Conservation (phyloP, 2,888 invertebrate genomes). For the Apomyelois bistriatella region DNA sequence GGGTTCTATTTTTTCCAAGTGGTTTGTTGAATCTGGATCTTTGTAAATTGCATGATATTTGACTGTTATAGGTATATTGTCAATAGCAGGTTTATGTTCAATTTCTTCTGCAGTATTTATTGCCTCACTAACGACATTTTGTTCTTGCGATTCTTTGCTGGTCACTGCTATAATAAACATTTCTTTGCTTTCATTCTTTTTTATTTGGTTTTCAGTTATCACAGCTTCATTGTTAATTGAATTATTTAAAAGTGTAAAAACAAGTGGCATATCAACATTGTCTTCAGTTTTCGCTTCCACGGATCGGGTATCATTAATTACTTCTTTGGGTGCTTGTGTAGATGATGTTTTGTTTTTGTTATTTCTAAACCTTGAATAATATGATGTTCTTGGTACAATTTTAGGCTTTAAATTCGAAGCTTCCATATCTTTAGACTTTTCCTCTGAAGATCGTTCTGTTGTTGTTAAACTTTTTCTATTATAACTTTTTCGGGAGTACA, state of each 20-base stretch:
- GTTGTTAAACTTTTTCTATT: slow-evolving; percentile 32
- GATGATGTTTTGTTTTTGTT: slow-evolving; percentile 34
- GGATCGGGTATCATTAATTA: slow-evolving; percentile 17
- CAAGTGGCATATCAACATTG: slow-evolving; percentile 50
- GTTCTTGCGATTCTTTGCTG: slow-evolving; percentile 61
- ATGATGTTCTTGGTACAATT: slow-evolving; percentile 58
- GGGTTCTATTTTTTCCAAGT: slow-evolving; percentile 30
- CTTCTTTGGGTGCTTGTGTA: slow-evolving; percentile 27
- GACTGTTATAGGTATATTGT: slow-evolving; percentile 42
- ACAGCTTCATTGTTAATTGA: slow-evolving; percentile 31
- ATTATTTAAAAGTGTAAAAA: slow-evolving; percentile 51
- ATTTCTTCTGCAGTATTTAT: slow-evolving; percentile 39
- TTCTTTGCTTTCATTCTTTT: slow-evolving; percentile 34
- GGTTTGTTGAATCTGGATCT: slow-evolving; percentile 35
- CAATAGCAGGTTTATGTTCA: slow-evolving; percentile 40
- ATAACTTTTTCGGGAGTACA: slow-evolving; percentile 48
- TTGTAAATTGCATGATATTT: slow-evolving; percentile 67
- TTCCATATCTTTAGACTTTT: slow-evolving; percentile 27
- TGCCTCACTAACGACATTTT: slow-evolving; percentile 43
- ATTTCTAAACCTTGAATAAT: slow-evolving; percentile 54
- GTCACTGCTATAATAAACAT: slow-evolving; percentile 56
- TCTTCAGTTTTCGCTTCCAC: slow-evolving; percentile 47
- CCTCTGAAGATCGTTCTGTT: slow-evolving; percentile 32
- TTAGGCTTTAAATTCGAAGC: slow-evolving; percentile 28
- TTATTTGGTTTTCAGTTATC: slow-evolving; percentile 24